A percentile compares a stretch with the other conserved stretches of the same genome.
Conservation (phyloP, 2,888 invertebrate genomes). For the Lymantria monacha region DNA sequence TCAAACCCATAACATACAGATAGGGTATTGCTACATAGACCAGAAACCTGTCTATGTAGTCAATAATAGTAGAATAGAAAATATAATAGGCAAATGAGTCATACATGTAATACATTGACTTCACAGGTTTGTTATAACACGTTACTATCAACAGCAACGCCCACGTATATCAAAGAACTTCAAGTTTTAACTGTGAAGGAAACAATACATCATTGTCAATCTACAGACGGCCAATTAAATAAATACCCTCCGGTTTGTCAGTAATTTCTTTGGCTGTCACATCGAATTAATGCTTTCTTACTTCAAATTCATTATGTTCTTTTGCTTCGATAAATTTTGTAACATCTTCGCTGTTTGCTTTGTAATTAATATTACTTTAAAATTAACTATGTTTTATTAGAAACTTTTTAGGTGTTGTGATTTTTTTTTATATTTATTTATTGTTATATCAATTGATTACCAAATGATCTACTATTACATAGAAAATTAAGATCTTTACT, state of each 20-base stretch:
- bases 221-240: constrained; percentile 64
- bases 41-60: no score
- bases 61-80: no score
- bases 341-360: constrained; percentile 6
- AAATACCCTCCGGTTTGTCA: constrained; percentile 39
- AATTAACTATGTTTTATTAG: constrained; percentile 2
- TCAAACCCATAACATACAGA: no score
- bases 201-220: constrained; percentile 75
- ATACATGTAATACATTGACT: constrained; percentile 42
- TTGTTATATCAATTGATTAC: no score
- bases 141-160: constrained; percentile 52
- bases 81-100: constrained; percentile 39
- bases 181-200: constrained; percentile 50
- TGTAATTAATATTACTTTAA: constrained; percentile 10
- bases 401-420: background rate
- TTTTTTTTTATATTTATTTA: background rate
- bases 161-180: constrained; percentile 59
- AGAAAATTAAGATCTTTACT: no score
- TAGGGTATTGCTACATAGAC: no score
- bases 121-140: constrained; percentile 55
- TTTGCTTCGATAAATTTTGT: constrained; percentile 22
- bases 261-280: constrained; percentile 34
- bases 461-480: no score
- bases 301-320: constrained; percentile 30
- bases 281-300: constrained; percentile 27